Evolutionary conservation across 2,113 vertebrate genomes (phyloP).

Genomic region (Danionella cerebrum): DNA sequence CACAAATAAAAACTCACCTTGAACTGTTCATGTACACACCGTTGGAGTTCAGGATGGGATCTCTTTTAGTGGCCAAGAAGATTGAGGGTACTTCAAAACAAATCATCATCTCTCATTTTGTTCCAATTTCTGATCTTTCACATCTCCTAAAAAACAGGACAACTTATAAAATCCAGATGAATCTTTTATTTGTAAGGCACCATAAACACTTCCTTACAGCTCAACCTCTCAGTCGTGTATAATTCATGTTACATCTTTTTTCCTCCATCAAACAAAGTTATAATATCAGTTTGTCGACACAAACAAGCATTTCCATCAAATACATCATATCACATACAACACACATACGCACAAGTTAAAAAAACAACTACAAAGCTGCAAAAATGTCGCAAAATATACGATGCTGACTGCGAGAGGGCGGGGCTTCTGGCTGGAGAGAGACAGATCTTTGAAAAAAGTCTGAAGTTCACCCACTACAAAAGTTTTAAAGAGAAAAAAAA

Average conservation of each 20-base stretch:
- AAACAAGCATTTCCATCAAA: slow-evolving; percentile 52
- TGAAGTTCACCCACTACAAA: no score
- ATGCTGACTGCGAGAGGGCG: slow-evolving; percentile 23
- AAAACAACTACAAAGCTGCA: slow-evolving; percentile 57
- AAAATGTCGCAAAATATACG: slow-evolving; percentile 37
- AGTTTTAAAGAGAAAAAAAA: neutral
- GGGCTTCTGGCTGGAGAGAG: slow-evolving; percentile 3
- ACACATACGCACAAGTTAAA: slow-evolving; percentile 44
- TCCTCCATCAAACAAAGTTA: slow-evolving; percentile 49
- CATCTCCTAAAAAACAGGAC: slow-evolving; percentile 10
- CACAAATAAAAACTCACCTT: no score
- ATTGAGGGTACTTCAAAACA: no score
- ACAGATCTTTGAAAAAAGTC: neutral
- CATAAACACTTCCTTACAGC: slow-evolving; percentile 75
- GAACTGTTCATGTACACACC: no score
- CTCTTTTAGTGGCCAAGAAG: no score
- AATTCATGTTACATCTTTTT: slow-evolving; percentile 49
- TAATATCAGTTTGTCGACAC: slow-evolving; percentile 53
- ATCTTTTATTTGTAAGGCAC: slow-evolving; percentile 77
- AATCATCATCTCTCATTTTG: no score
- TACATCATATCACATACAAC: slow-evolving; percentile 54
- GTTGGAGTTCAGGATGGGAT: no score
- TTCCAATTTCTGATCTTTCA: no score
- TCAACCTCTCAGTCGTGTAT: slow-evolving; percentile 64
- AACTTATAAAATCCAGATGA: slow-evolving; percentile 54